These are phyloP conservation scores for Cephalopachus bancanus DNA, from an alignment of 2,797 vertebrate species.

Conservation along the genomic window DNA sequence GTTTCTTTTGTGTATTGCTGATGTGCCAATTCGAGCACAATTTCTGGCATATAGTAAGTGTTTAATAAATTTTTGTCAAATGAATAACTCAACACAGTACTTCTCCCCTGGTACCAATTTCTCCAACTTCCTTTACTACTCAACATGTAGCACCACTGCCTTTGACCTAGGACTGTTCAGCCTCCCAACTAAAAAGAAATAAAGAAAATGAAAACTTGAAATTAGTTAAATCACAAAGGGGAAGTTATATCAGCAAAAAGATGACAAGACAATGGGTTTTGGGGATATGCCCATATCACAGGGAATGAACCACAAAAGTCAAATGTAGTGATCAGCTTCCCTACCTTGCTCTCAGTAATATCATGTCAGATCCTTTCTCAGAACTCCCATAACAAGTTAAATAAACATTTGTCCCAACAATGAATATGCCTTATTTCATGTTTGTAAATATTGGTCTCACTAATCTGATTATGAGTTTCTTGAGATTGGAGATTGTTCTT, in stretches of 20 bases:
- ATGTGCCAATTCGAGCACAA: background rate
- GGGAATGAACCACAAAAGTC: background rate
- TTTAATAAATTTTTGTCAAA: conserved; percentile 2
- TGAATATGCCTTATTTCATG: background rate
- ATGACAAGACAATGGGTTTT: background rate
- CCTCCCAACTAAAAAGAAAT: background rate
- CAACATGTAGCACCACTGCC: background rate
- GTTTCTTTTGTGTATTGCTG: background rate
- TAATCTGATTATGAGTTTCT: background rate
- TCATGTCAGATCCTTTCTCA: background rate
- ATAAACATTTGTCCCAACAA: background rate
- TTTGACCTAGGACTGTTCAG: background rate
- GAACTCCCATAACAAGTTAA: background rate
- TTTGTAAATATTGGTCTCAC: background rate
- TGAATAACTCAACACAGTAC: background rate
- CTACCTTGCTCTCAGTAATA: background rate
- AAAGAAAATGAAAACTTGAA: background rate
- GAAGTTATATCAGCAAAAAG: background rate
- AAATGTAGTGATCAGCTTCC: background rate
- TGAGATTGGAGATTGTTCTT: background rate
- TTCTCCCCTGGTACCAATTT: background rate
- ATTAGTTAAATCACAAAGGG: background rate
- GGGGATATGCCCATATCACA: no score
- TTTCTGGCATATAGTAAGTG: background rate
- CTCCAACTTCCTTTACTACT: background rate